A percentile compares a stretch with the other conserved stretches of the same genome.
phyloP scores from a whole-genome alignment of 2,888 invertebrate genomes.

The Papilio demoleus region DNA sequence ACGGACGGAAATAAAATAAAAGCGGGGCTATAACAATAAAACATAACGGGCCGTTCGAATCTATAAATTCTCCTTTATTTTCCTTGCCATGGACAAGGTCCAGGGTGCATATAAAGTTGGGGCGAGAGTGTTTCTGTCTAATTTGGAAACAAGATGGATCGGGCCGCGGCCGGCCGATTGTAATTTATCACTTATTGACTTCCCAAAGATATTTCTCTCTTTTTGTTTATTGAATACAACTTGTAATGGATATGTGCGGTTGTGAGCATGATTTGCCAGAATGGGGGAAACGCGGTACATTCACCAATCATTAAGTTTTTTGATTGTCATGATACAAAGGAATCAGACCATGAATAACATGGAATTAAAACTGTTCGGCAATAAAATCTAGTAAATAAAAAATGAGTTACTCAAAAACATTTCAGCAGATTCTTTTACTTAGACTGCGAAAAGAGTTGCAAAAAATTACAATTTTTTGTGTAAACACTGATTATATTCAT shows the following conservation, averaged over 20 bases:
- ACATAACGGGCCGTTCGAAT: slow-evolving; percentile 64
- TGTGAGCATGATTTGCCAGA: slow-evolving; percentile 25
- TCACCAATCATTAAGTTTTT: slow-evolving; percentile 1
- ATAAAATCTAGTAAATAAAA: background rate
- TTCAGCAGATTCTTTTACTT: background rate
- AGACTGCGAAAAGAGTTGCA: background rate
- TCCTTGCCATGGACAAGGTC: slow-evolving; percentile 58
- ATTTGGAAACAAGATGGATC: slow-evolving; percentile 71
- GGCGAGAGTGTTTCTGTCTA: slow-evolving; percentile 52
- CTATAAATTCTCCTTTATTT: slow-evolving; percentile 68
- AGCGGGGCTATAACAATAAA: slow-evolving; percentile 75
- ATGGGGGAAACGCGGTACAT: background rate
- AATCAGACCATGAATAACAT: background rate
- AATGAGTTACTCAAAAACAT: background rate
- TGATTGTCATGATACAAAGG: background rate
- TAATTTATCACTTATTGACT: slow-evolving; percentile 70
- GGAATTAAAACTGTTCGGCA: no score
- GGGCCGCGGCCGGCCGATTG: slow-evolving; percentile 51
- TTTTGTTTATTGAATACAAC: slow-evolving; percentile 57
- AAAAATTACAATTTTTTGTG: background rate
- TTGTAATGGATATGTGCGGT: slow-evolving; percentile 39
- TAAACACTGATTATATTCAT: background rate
- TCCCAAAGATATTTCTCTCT: slow-evolving; percentile 50
- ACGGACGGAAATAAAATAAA: slow-evolving; percentile 66
- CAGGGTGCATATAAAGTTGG: slow-evolving; percentile 67